Conservation (phyloP, 2,888 invertebrate genomes). For the Pecten maximus region DNA sequence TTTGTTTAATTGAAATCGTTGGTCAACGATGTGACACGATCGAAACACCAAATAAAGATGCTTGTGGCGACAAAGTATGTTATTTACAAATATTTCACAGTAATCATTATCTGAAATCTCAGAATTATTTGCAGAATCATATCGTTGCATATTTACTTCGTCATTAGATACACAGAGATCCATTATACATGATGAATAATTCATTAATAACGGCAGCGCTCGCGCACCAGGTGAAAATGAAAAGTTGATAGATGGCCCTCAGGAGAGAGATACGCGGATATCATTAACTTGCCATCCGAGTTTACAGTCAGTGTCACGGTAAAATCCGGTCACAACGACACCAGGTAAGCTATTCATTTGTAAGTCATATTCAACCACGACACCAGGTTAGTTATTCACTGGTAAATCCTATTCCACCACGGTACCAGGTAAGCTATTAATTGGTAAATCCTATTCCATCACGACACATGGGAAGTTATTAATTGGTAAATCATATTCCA, state of each 20-base stretch:
- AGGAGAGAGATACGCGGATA: not conserved
- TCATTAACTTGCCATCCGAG: not conserved
- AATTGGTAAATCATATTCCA: no score
- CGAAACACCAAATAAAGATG: not conserved
- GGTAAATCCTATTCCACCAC: no score
- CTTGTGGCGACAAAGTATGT: not conserved
- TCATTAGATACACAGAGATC: not conserved
- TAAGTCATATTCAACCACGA: not conserved
- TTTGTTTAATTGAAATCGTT: not conserved
- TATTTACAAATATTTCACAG: not conserved
- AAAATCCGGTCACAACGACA: not conserved
- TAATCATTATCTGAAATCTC: not conserved
- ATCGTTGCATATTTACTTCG: not conserved
- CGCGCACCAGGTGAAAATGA: not conserved
- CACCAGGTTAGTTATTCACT: no score
- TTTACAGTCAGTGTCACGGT: not conserved
- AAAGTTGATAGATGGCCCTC: not conserved
- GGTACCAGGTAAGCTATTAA: no score
- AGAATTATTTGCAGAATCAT: slow-evolving; percentile 18
- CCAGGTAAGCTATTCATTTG: not conserved
- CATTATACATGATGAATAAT: not conserved
- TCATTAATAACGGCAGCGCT: not conserved
- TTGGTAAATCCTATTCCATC: no score
- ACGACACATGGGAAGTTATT: no score
- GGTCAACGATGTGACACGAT: not conserved